phyloP scores from a whole-genome alignment of 2,797 vertebrate genomes.

The Acipenser ruthenus region DNA sequence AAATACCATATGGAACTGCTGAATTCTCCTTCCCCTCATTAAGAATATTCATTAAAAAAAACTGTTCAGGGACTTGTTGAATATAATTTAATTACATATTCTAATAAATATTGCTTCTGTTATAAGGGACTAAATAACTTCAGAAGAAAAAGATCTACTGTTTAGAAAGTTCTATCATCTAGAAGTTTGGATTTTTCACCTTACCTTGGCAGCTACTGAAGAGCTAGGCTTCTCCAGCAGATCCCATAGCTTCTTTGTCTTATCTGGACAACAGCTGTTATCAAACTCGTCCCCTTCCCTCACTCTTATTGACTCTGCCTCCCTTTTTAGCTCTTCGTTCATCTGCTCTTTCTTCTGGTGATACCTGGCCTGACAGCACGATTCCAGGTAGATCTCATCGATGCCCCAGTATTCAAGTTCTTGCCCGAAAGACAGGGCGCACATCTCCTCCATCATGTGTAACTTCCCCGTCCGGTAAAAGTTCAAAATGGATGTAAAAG shows the following conservation, averaged over 20 bases:
- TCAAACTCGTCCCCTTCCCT: constrained; percentile 96
- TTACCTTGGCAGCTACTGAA: constrained; percentile 96
- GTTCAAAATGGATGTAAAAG: constrained; percentile 96
- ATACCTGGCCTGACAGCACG: constrained; percentile 96
- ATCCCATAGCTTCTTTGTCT: constrained; percentile 98
- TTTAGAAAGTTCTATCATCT: too few relatives aligned
- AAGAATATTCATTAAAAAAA: neutral
- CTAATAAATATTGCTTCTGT: too few relatives aligned
- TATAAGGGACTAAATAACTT: too few relatives aligned
- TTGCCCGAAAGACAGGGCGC: constrained; percentile 93
- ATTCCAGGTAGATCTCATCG: constrained; percentile 97
- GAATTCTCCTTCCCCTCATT: neutral
- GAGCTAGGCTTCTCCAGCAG: constrained; percentile 96
- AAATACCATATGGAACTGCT: neutral
- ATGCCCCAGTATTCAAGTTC: constrained; percentile 98
- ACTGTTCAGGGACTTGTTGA: constrained; percentile 1
- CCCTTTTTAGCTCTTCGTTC: constrained; percentile 94
- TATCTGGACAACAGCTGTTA: constrained; percentile 90
- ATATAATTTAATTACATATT: neutral
- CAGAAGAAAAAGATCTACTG: too few relatives aligned
- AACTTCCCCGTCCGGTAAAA: constrained; percentile 97
- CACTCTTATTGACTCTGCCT: constrained; percentile 88
- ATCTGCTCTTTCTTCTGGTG: constrained; percentile 99
- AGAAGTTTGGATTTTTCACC: constrained; percentile 24
- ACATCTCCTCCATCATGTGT: constrained; percentile 99